phyloP scores from a whole-genome alignment of 2,888 invertebrate species.

The Cephalotes varians region DNA sequence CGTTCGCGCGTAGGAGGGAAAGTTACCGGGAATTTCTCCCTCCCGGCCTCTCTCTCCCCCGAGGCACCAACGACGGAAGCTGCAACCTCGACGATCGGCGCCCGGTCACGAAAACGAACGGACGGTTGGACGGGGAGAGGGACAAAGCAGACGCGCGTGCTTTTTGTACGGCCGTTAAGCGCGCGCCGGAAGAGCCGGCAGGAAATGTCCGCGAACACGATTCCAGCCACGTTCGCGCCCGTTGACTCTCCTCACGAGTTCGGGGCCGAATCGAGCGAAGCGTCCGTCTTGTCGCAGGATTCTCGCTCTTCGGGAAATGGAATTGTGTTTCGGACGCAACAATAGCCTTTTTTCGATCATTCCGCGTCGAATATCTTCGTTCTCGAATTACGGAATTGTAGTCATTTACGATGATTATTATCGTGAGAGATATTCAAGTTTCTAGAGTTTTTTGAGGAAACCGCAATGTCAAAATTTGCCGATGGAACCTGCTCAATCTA shows the following conservation, averaged over 20 bases:
- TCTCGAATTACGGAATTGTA: constrained; percentile 3
- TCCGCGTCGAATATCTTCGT: constrained; percentile 7
- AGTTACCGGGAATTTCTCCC: constrained; percentile 72
- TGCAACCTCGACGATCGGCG: constrained; percentile 60
- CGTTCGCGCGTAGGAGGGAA: constrained; percentile 82
- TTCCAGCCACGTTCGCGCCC: constrained; percentile 59
- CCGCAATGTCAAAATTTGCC: neutral
- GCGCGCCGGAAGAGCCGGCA: constrained; percentile 47
- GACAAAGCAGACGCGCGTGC: constrained; percentile 29
- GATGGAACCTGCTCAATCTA: neutral
- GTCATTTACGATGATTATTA: neutral
- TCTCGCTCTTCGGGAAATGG: neutral
- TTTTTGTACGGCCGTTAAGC: constrained; percentile 35
- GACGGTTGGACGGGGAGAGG: constrained; percentile 9
- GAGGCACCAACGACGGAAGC: constrained; percentile 56
- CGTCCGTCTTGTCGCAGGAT: neutral
- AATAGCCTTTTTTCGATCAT: neutral
- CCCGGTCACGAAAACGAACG: constrained; percentile 55
- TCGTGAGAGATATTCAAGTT: neutral
- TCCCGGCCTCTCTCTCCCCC: neutral
- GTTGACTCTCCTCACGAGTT: constrained; percentile 14
- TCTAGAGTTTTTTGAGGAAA: no score
- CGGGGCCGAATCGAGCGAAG: constrained; percentile 17
- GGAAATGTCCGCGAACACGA: constrained; percentile 56
- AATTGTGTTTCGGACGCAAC: constrained; percentile 13